Percentiles rank a stretch among this genome's conserved stretches.
Conservation (phyloP, 2,113 vertebrate genomes). For the Anoplopoma fimbria region DNA sequence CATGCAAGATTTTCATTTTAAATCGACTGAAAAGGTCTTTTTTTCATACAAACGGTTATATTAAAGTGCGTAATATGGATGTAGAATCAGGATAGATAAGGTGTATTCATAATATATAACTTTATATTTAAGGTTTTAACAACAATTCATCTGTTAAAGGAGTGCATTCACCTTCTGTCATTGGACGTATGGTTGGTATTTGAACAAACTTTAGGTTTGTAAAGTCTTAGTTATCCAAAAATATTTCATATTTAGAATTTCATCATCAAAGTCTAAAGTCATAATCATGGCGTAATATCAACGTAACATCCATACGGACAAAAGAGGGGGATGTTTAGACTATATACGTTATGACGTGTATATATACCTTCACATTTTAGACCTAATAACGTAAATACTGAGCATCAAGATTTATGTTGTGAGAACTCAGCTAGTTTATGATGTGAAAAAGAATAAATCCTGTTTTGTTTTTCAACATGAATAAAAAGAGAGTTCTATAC, state of each 20-base stretch:
- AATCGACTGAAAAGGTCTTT: neutral
- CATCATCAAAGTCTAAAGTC: neutral
- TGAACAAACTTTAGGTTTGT: neutral
- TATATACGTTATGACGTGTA: too few species aligned
- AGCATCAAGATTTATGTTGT: neutral
- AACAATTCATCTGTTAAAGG: neutral
- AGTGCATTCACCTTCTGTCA: neutral
- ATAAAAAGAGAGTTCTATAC: neutral
- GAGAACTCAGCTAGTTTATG: neutral
- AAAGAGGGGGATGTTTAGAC: too few species aligned
- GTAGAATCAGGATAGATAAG: neutral
- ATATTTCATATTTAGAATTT: too few species aligned
- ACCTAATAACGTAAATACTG: neutral
- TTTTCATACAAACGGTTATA: neutral
- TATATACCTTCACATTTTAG: too few species aligned
- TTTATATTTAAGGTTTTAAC: neutral
- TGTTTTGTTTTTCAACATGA: neutral
- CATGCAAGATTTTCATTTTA: neutral
- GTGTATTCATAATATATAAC: neutral
- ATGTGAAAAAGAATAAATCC: neutral
- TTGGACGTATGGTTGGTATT: neutral
- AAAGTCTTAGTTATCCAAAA: neutral
- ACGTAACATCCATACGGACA: too few species aligned
- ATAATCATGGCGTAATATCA: too few species aligned
- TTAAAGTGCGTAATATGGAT: neutral